Percentiles rank a stretch among this genome's conserved stretches.
Conservation (phyloP, 2,113 vertebrate genomes). For the Tapirus terrestris region DNA sequence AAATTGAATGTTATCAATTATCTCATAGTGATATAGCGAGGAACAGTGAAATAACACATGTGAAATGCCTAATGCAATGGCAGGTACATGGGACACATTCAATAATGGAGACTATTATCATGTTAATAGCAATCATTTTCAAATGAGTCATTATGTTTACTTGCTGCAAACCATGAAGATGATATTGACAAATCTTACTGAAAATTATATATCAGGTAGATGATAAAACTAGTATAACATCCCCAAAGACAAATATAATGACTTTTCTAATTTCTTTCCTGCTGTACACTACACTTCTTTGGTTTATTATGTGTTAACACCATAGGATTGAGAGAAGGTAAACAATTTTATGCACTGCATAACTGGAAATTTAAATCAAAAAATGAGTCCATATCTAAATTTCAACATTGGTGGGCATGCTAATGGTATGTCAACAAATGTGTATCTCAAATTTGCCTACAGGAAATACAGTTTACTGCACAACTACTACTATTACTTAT, state of each 20-base stretch:
- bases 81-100: neutral
- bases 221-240: slow-evolving; percentile 3
- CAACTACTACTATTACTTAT: neutral
- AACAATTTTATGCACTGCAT: neutral
- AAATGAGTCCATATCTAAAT: neutral
- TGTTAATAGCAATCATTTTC: neutral
- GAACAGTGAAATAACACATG: neutral
- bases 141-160: neutral
- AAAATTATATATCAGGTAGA: neutral
- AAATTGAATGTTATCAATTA: neutral
- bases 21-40: neutral
- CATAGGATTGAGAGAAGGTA: neutral
- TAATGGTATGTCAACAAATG: neutral
- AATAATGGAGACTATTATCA: neutral
- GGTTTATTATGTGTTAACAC: neutral
- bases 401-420: neutral
- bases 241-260: neutral
- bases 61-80: neutral
- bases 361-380: neutral
- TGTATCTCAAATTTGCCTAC: neutral
- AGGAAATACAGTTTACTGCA: neutral
- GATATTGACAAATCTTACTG: neutral
- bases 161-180: neutral
- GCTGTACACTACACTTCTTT: neutral
- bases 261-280: neutral